Base-by-base conservation (phyloP, 2,888 invertebrate genomes). In the Agapostemon virescens region DNA sequence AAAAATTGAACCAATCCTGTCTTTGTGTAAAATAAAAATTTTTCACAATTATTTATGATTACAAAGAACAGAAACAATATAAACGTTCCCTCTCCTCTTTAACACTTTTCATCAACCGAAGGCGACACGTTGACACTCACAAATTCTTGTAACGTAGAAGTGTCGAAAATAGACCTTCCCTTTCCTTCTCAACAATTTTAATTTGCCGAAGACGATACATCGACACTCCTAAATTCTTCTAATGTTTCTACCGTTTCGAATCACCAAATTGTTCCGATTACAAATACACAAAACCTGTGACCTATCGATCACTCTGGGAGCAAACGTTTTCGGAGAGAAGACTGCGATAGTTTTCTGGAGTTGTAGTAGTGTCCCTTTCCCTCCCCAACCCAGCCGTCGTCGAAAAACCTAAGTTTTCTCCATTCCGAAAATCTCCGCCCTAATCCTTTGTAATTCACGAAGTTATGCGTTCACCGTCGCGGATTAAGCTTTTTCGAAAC, bases 361-460 rank as follows among this genome's bases (percentile, higher is more conserved):
- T 33, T 1, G 36, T 45, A 49, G 38, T 40, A 49, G 38, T 40
- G 49, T 74, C 40, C 13, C 13, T 11, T 17, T 30, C 52, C 66
- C 45, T 15, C 15, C 11, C 38, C n/a, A 20, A 38, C 33, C 15
- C 42, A 4, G 33, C 67, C n/a, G n/a, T n/a, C n/a, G 70, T 20
- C 45, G 66, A 73, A 81, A 74, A 74, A 64, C 49, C 40, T 33
- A 36, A 71, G 15, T 20, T 26, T 20, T 38, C 40, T 49, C 49
- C 70, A 55, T 79, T 75, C 64, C 42, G 40, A 23, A 45, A 64
- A 68, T 58, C 42, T 69, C 63, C 26, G 5, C 15, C 30, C 75
- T 75, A 74, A 75, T 81, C 70, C 67, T n/a, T 17, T 36, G 71
- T 72, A 81, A 79, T 80, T 81, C 69, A 49, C 69, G 30, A 75